Evolutionary conservation across 2,888 invertebrate genomes (phyloP), one percentile per base, ranked within the genome.

Genomic region (Drosophila mercatorum): DNA sequence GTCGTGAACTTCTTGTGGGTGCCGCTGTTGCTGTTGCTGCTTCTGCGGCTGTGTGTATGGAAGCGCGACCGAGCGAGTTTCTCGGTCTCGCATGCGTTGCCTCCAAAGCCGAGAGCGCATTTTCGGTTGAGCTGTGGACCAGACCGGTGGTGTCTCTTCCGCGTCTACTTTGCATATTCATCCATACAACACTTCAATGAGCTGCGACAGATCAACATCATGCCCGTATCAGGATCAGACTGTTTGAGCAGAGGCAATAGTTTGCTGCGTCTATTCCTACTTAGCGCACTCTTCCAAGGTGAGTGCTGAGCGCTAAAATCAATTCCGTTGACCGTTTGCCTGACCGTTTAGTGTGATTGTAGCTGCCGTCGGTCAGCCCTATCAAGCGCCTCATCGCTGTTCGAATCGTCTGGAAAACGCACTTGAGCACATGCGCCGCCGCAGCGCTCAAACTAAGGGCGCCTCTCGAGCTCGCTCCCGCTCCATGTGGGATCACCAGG

Each of bases 341-440:
- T 57, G 10, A 34, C 5, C 31, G 5, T 11, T 5, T 14, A 34
- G 36, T 46, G 26, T 38, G 2, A 17, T 58, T 64, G 10, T 47
- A 86, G 86, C 58, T 55, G 68, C 55, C 46, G 36, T 67, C 3
- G 44, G 75, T 8, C 92, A 91, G 28, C 81, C 89, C 2, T 90
- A 90, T 53, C 91, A 80, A 92, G 92, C 56, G 34, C 94, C 94
- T 5, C 94, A 94, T 61, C 93, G 95, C 71, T 96, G 96, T 80
- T 95, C 95, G 0, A 94, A 95, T 22, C 94, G 95, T 22, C 92
- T 96, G 65, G 96, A 96, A 90, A 94, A 94, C 11, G 96, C 96
- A 0, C 90, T 96, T 55, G 95, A 96, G 75, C 95, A 95, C 83
- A 93, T 96, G 89, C 94, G 93, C 7, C 90, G 91, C 0, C 92